Evolutionary conservation across 37 sponge, comb jelly and placozoan species (phyloP).

Genomic region (Axinella damicornis): DNA sequence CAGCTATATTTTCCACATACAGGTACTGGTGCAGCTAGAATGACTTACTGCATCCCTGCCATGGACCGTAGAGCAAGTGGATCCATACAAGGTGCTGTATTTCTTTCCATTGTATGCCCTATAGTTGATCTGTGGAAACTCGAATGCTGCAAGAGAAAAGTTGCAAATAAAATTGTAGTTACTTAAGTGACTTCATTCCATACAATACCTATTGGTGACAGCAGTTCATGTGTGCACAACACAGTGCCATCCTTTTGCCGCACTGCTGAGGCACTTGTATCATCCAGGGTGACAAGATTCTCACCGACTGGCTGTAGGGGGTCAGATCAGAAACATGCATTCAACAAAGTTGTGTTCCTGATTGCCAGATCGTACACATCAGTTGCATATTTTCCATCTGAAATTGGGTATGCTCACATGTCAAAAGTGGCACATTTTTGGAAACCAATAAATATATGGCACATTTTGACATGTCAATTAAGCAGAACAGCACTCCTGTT

Average conservation of each 20-base stretch:
- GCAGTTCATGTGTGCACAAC: not conserved
- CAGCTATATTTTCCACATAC: too few species aligned
- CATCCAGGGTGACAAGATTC: conserved; percentile 26
- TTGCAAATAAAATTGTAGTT: too few species aligned
- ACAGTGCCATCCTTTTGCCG: conserved; percentile 31
- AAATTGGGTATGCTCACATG: too few species aligned
- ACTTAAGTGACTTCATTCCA: too few species aligned
- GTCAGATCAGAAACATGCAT: not conserved
- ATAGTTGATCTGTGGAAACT: conserved; percentile 31
- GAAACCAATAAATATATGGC: too few species aligned
- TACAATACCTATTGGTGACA: conserved; percentile 9
- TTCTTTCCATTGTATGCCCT: conserved; percentile 11
- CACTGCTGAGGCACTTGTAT: conserved; percentile 21
- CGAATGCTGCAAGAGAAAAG: conserved; percentile 9
- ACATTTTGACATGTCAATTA: too few species aligned
- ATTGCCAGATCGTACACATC: too few species aligned
- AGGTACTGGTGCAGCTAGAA: too few species aligned
- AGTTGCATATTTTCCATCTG: too few species aligned
- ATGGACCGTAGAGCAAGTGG: not conserved
- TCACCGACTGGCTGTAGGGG: conserved; percentile 1
- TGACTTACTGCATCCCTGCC: not conserved
- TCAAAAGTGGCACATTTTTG: too few species aligned
- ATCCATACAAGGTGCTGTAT: conserved; percentile 14
- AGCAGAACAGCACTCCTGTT: too few species aligned
- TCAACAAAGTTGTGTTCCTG: too few species aligned